Evolutionary conservation across 1,140 invertebrate species (phyloP), one percentile per base, ranked within the genome.

Genomic region (Brachionus angularis): DNA sequence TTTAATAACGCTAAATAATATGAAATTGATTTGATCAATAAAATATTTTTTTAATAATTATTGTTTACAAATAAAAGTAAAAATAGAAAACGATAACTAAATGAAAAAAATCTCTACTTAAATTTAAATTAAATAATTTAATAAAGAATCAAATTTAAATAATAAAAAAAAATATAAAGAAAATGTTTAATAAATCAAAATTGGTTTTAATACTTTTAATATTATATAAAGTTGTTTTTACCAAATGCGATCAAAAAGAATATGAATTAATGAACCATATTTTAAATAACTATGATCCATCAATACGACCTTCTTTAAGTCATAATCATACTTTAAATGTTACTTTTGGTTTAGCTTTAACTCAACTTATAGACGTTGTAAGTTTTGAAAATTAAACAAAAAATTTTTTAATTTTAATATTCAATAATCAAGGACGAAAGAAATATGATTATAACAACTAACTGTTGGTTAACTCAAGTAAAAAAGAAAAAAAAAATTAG

Each of bases 391-490:
- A 39, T 12, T 25, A 12, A 39, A 16, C 31, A 0, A 7, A 12
- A 12, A 39, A 12, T 14, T 52, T 50, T 14, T 8, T 14, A 42
- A 7, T 5, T 55, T 33, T 5, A 5, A 55, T 3, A n/a, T 55
- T 55, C 16, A 55, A 29, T 27, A 62, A 12, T 76, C 72, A 84
- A 97, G 94, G 96, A 97, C 78, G 94, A 97, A 83, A 96, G 96
- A 82, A 96, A 95, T 85, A 93, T 97, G 85, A 94, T 97, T 77
- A 96, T 96, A 92, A 97, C 96, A 83, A 94, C 93, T 8, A 97
- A 97, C 80, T 93, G 96, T 31, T 97, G 94, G 94, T 84, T 96
- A 8, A 53, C 83, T 74, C 83, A 67, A 7, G 62, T 67, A 67
- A 33, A 25, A 7, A 14, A 29, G 14, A 5, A 21, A 12, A 34